phyloP scores from a whole-genome alignment of 1,140 invertebrate genomes.

The Drosophila obscura region DNA sequence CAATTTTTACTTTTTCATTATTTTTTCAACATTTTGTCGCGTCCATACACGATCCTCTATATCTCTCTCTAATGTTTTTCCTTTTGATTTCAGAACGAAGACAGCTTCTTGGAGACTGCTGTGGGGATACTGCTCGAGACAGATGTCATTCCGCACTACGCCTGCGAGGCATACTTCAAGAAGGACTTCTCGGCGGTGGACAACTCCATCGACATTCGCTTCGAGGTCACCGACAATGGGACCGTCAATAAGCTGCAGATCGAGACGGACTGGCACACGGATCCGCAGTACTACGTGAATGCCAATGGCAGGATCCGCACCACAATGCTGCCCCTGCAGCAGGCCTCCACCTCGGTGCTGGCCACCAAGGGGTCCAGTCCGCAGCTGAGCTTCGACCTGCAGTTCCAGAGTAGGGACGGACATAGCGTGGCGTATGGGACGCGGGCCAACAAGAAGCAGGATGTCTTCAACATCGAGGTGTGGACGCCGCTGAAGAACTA shows the following conservation, averaged over 20 bases:
- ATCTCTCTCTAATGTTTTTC: not conserved
- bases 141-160: conserved; percentile 86
- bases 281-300: conserved; percentile 50
- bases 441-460: conserved; percentile 59
- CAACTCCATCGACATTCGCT: conserved; percentile 86
- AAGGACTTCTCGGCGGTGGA: conserved; percentile 88
- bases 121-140: conserved; percentile 86
- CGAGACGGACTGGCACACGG: conserved; percentile 65
- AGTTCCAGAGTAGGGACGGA: conserved; percentile 56
- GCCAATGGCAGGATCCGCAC: conserved; percentile 65
- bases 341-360: conserved; percentile 58
- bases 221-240: conserved; percentile 84
- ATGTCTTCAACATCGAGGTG: conserved; percentile 76
- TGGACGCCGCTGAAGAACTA: conserved; percentile 76
- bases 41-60: too few species aligned
- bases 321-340: conserved; percentile 71
- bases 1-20: too few species aligned
- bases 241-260: conserved; percentile 65
- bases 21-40: too few species aligned
- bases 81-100: conserved; percentile 84
- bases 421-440: conserved; percentile 63
- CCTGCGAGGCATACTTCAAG: conserved; percentile 86
- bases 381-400: conserved; percentile 66
- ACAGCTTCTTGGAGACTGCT: conserved; percentile 86
- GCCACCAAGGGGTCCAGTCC: conserved; percentile 52